These are phyloP conservation scores for Cacoxenus indagator DNA, from an alignment of 2,888 invertebrate species.

Conservation along the genomic window DNA sequence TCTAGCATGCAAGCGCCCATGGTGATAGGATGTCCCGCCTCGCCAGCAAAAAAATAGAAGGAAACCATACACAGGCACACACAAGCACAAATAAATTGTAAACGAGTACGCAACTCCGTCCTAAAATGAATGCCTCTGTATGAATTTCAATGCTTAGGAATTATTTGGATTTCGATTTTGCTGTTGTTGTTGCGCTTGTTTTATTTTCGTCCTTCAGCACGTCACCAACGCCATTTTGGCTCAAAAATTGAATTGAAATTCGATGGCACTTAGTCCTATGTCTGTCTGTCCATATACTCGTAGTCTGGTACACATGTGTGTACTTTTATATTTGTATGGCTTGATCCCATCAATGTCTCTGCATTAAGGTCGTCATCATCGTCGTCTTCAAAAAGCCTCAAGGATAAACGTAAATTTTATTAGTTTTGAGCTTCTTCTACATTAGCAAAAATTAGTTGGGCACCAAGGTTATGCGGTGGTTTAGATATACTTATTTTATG, in stretches of 20 bases:
- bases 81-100: conserved; percentile 2
- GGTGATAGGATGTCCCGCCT: background rate
- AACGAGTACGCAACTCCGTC: background rate
- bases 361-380: conserved; percentile 52
- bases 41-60: background rate
- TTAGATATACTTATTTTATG: background rate
- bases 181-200: background rate
- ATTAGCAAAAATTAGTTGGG: conserved; percentile 61
- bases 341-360: conserved; percentile 14
- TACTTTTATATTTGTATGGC: background rate
- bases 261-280: conserved; percentile 55
- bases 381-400: conserved; percentile 47
- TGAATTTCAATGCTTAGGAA: conserved; percentile 18
- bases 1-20: conserved; percentile 12
- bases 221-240: background rate
- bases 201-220: background rate
- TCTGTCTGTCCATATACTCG: conserved; percentile 7
- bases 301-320: background rate
- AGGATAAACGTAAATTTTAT: conserved; percentile 64
- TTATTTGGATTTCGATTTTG: conserved; percentile 45
- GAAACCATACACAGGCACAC: background rate
- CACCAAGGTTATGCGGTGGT: conserved; percentile 46
- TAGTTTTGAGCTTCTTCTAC: conserved; percentile 52
- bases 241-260: conserved; percentile 59
- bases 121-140: conserved; percentile 15